Evolutionary conservation across 2,113 vertebrate species (phyloP).

Genomic region (Raja brachyura): DNA sequence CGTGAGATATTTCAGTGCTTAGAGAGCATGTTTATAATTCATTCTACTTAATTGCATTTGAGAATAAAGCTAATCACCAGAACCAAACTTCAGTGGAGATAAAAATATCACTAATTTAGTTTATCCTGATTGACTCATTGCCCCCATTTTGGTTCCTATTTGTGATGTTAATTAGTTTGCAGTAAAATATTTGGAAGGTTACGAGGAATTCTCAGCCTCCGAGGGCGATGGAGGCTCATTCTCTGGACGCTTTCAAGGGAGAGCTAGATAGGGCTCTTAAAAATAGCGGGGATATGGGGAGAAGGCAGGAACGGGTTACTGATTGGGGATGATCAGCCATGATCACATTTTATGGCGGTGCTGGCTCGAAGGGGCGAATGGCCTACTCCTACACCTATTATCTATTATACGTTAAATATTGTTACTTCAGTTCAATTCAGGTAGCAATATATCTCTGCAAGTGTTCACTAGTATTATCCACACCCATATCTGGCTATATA

Average conservation of each 20-base stretch:
- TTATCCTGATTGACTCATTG: neutral
- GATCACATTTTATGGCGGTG: too few species aligned
- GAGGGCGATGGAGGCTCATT: too few species aligned
- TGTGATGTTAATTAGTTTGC: neutral
- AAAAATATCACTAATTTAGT: neutral
- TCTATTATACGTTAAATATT: neutral
- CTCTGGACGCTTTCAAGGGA: too few species aligned
- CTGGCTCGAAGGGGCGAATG: too few species aligned
- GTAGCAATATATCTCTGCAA: neutral
- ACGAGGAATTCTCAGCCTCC: too few species aligned
- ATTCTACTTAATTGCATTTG: neutral
- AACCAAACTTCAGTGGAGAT: neutral
- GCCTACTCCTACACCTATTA: too few species aligned
- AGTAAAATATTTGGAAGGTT: neutral
- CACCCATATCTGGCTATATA: neutral
- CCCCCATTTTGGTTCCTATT: neutral
- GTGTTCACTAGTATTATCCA: neutral
- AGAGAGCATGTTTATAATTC: neutral
- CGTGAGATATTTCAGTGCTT: neutral
- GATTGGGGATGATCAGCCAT: too few species aligned
- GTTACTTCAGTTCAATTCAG: neutral
- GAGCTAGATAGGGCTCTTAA: too few species aligned
- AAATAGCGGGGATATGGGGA: too few species aligned
- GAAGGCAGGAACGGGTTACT: too few species aligned
- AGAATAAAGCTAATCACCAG: neutral